A percentile compares a stretch with the other conserved stretches of the same genome.
Evolutionary conservation across 2,113 vertebrate species (phyloP).

Genomic region (Accipiter virgatus): DNA sequence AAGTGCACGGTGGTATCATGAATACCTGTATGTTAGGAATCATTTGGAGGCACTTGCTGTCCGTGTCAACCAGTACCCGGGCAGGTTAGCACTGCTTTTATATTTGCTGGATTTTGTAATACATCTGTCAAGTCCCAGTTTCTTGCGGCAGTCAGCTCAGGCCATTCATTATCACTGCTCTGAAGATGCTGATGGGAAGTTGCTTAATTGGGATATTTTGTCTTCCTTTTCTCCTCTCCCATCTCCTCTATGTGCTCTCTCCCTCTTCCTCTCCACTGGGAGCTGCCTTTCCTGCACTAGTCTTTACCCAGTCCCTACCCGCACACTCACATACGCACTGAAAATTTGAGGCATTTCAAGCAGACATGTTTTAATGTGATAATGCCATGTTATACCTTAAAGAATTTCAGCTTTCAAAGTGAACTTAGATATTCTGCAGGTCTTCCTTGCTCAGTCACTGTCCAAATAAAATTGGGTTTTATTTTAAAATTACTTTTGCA

Average conservation of each 20-base stretch:
- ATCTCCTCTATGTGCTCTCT: not conserved
- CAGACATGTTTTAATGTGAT: not conserved
- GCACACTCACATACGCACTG: not conserved
- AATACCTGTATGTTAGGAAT: not conserved
- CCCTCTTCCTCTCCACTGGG: not conserved
- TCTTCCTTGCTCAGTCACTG: not conserved
- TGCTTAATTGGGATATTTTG: not conserved
- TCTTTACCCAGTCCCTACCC: not conserved
- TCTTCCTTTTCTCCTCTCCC: not conserved
- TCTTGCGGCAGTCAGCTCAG: not conserved
- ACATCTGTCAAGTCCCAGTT: not conserved
- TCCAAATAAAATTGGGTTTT: not conserved
- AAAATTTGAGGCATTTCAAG: not conserved
- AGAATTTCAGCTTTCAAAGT: not conserved
- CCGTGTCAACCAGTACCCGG: not conserved
- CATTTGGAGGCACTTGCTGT: not conserved
- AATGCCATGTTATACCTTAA: not conserved
- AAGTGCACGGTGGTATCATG: conserved; percentile 16
- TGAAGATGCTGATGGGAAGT: conserved; percentile 25
- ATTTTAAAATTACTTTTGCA: not conserved
- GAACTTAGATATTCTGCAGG: not conserved
- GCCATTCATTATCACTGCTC: not conserved
- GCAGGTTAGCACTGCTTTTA: not conserved
- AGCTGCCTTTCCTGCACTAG: not conserved
- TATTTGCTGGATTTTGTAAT: not conserved